Evolutionary conservation across 2,888 invertebrate genomes (phyloP).

Genomic region (Chalcosyrphus nemorum): DNA sequence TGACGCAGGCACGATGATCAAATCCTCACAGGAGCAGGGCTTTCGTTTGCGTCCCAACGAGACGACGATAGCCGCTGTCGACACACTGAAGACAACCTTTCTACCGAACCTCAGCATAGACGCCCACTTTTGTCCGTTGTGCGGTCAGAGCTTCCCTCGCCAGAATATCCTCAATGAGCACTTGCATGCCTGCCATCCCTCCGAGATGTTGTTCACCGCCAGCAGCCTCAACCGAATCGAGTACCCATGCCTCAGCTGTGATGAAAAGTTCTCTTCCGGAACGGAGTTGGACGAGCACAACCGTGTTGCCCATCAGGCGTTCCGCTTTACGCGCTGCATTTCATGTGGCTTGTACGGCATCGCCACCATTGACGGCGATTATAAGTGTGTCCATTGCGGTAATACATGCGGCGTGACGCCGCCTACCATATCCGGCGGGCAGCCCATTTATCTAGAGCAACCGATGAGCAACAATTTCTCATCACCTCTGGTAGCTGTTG

Average conservation of each 20-base stretch:
- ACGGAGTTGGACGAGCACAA: slow-evolving; percentile 80
- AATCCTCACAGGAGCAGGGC: slow-evolving; percentile 81
- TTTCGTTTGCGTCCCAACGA: slow-evolving; percentile 74
- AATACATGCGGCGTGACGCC: slow-evolving; percentile 77
- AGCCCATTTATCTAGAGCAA: slow-evolving; percentile 78
- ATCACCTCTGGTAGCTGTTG: slow-evolving; percentile 17
- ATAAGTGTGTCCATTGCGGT: slow-evolving; percentile 80
- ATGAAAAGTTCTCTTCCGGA: slow-evolving; percentile 79
- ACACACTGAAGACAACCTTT: slow-evolving; percentile 80
- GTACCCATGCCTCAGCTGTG: slow-evolving; percentile 80
- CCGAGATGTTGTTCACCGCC: slow-evolving; percentile 74
- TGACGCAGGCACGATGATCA: slow-evolving; percentile 77
- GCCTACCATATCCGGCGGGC: slow-evolving; percentile 76
- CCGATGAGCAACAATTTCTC: slow-evolving; percentile 72
- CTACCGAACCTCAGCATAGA: slow-evolving; percentile 81
- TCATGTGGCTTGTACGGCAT: slow-evolving; percentile 80
- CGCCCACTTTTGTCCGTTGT: slow-evolving; percentile 80
- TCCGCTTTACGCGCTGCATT: slow-evolving; percentile 80
- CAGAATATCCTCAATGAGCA: slow-evolving; percentile 79
- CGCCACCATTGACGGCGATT: slow-evolving; percentile 78
- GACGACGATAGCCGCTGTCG: slow-evolving; percentile 75
- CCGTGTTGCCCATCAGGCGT: slow-evolving; percentile 78
- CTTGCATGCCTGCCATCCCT: slow-evolving; percentile 79
- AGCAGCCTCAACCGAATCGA: slow-evolving; percentile 75
- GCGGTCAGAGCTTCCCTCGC: slow-evolving; percentile 80